Percentiles rank a stretch among this genome's conserved stretches.
Evolutionary conservation across 2,113 vertebrate species (phyloP).

Genomic region (Fulica atra): DNA sequence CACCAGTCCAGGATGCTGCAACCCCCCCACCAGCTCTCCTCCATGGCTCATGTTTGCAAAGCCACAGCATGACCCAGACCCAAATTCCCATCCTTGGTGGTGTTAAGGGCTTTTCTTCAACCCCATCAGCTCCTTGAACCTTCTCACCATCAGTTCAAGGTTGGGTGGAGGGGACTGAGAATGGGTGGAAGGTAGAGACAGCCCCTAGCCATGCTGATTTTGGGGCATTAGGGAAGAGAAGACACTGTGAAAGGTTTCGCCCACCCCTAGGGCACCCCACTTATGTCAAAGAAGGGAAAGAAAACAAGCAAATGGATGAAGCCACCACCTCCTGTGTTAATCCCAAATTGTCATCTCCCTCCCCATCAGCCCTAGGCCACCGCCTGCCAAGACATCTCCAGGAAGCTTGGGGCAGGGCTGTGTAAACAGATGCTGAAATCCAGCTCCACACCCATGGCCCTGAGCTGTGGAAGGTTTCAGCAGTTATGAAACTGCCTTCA

Average conservation of each 20-base stretch:
- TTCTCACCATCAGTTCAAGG: neutral
- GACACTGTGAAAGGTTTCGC: neutral
- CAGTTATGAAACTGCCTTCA: neutral
- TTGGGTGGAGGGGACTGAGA: neutral
- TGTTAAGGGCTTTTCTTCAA: neutral
- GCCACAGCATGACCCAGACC: neutral
- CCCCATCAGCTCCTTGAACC: neutral
- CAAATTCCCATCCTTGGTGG: no score
- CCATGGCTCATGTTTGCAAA: fast-evolving
- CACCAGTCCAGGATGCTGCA: neutral
- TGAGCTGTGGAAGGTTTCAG: neutral
- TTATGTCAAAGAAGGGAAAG: neutral
- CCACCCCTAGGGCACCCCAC: neutral
- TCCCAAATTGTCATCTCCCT: neutral
- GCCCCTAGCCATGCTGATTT: fast-evolving
- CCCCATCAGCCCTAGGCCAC: neutral
- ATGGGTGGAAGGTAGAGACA: fast-evolving
- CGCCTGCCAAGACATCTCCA: neutral
- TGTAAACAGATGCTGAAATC: neutral
- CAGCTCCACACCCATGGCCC: neutral
- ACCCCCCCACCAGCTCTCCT: neutral
- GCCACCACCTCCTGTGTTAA: neutral
- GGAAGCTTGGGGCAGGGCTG: neutral
- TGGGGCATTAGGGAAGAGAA: neutral
- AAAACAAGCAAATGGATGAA: neutral